phyloP scores from a whole-genome alignment of 2,888 invertebrate genomes.

The Ectemnius cavifrons region DNA sequence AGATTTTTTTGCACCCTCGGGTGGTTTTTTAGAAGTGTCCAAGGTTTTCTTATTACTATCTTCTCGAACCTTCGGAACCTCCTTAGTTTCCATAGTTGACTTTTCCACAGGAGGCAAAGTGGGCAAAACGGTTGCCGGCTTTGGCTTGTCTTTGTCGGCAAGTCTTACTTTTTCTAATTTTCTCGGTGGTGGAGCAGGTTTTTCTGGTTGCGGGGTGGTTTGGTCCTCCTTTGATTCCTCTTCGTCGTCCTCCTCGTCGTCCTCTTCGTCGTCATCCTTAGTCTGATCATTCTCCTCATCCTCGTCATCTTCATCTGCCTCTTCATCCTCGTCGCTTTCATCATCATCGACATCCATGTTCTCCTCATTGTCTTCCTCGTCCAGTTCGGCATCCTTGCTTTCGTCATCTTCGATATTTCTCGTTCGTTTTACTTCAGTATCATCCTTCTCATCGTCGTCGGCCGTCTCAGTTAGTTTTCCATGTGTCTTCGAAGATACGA shows the following conservation, averaged over 20 bases:
- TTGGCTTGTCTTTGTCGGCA: conserved; percentile 67
- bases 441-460: background rate
- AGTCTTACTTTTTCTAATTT: conserved; percentile 70
- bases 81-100: conserved; percentile 27
- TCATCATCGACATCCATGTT: background rate
- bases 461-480: background rate
- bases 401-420: background rate
- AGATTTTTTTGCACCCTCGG: conserved; percentile 21
- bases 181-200: conserved; percentile 34
- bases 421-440: background rate
- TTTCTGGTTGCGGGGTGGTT: conserved; percentile 53
- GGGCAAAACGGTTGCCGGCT: conserved; percentile 40
- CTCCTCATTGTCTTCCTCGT: conserved; percentile 15
- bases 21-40: conserved; percentile 21
- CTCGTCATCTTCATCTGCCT: conserved; percentile 9
- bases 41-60: conserved; percentile 23
- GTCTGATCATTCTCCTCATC: conserved; percentile 27
- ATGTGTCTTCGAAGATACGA: conserved; percentile 12
- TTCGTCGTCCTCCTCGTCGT: conserved; percentile 43
- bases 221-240: conserved; percentile 29
- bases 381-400: conserved; percentile 3
- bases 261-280: conserved; percentile 40
- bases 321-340: conserved; percentile 30
- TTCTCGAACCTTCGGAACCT: conserved; percentile 16
- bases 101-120: conserved; percentile 28